Base-by-base conservation (phyloP, 2,888 invertebrate species). In the Macrophya annulata region DNA sequence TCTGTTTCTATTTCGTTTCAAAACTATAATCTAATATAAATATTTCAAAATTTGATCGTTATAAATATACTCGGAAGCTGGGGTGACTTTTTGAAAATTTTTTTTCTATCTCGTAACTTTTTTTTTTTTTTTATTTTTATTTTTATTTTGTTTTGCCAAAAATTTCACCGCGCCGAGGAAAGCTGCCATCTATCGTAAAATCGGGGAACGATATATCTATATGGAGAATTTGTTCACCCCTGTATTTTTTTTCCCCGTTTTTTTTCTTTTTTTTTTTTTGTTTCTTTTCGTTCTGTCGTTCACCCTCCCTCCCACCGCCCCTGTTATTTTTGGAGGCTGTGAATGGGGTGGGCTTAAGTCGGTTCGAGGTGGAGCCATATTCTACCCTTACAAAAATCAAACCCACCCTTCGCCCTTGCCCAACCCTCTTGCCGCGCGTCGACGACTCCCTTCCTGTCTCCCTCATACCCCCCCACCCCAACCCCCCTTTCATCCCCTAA, bases 181-280 rank as follows among this genome's bases (percentile, higher is more conserved):
- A 15, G 62, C 62, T 62, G 91, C 90, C 92, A 93, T 92, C 92
- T 91, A 86, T 87, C 88, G 90, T 89, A 83, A 87, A 88, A 89
- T 86, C 85, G 71, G 76, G 59, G 87, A 91, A 92, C 89, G 85
- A 65, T 79, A 85, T 84, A 76, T 87, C 86, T 87, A 89, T 87
- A 89, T n/a, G 77, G 6, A 9, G 37, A 89, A 90, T 91, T 91
- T 91, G 90, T 90, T 85, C 91, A 91, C 89, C 92, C 91, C 90
- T 91, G 81, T 62, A 4, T 51, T 55, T 37, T 37, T 37, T 59
- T 37, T 55, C 45, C 10, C 71, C 17, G 0, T 17, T n/a, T 9
- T 4, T 43, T n/a, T 43, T 9, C 5, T 43, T n/a, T 43, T 17
- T 21, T 37, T 25, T 48, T 25, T 21, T 15, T 48, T 51, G 25